Evolutionary conservation across 2,888 invertebrate species (phyloP).

Genomic region (Oithona nana): DNA sequence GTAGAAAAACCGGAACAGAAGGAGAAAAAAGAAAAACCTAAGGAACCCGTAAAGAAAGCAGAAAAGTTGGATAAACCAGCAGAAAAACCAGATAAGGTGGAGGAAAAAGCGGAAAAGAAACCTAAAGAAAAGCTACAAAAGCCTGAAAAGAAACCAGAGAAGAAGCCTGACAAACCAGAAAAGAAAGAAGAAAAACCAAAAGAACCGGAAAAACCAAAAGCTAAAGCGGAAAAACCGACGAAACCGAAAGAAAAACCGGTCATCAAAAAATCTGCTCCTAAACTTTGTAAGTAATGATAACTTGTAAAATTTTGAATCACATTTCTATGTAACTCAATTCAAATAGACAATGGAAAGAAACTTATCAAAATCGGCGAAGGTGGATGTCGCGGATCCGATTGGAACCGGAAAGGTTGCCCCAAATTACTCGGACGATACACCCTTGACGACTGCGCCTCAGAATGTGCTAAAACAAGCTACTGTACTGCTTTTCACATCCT

Average conservation of each 20-base stretch:
- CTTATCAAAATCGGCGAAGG: slow-evolving; percentile 13
- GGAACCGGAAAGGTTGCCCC: slow-evolving; percentile 8
- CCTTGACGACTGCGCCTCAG: slow-evolving; percentile 1
- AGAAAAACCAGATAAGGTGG: slow-evolving; percentile 21
- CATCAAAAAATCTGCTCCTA: no score
- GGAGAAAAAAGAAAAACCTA: no score
- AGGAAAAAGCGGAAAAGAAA: slow-evolving; percentile 27
- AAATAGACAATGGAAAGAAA: slow-evolving; percentile 4
- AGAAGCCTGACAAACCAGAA: slow-evolving; percentile 18
- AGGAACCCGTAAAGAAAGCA: slow-evolving; percentile 18
- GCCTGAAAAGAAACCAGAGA: slow-evolving; percentile 22
- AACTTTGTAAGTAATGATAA: neutral
- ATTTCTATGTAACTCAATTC: neutral
- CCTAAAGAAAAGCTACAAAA: slow-evolving; percentile 19
- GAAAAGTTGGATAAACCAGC: slow-evolving; percentile 22
- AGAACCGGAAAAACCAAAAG: neutral
- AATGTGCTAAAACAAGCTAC: neutral
- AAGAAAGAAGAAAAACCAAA: slow-evolving; percentile 18
- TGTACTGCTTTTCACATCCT: slow-evolving; percentile 15
- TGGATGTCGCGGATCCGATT: slow-evolving; percentile 12
- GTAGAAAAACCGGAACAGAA: neutral
- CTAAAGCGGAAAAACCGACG: slow-evolving; percentile 13
- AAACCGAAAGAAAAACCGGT: slow-evolving; percentile 6
- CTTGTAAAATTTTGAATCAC: neutral
- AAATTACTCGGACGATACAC: neutral